phyloP scores from a whole-genome alignment of 2,113 vertebrate genomes.

The Corydoras sp. region DNA sequence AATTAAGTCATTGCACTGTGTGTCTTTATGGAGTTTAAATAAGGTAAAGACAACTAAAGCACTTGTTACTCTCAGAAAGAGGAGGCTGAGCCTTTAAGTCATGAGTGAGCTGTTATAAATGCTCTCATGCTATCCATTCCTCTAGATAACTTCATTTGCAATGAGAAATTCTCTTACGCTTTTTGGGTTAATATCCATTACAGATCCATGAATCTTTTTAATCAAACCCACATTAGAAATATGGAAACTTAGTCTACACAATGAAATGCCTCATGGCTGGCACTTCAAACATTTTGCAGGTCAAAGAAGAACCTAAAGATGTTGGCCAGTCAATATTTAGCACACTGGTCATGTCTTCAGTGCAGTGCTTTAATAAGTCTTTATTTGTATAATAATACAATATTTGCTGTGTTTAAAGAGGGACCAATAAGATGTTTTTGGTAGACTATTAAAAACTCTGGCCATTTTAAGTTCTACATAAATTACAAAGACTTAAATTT shows the following conservation, averaged over 20 bases:
- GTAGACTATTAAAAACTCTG: too few species aligned
- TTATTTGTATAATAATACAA: too few species aligned
- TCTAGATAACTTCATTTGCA: constrained; percentile 59
- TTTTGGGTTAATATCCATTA: constrained; percentile 62
- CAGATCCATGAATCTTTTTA: constrained; percentile 49
- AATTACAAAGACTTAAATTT: too few species aligned
- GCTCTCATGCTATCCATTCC: constrained; percentile 59
- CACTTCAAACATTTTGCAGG: too few species aligned
- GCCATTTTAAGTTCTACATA: too few species aligned
- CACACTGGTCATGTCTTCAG: too few species aligned
- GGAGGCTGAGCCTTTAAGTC: constrained; percentile 53
- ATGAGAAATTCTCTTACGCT: constrained; percentile 57
- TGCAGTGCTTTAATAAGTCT: too few species aligned
- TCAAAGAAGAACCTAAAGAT: too few species aligned
- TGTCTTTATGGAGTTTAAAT: constrained; percentile 50
- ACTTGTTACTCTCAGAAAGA: constrained; percentile 63
- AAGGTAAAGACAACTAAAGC: constrained; percentile 47
- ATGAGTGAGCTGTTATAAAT: constrained; percentile 61
- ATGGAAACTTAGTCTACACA: constrained; percentile 29
- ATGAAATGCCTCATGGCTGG: too few species aligned
- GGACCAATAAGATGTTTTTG: too few species aligned
- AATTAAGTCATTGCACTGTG: constrained; percentile 62
- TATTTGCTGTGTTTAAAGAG: too few species aligned
- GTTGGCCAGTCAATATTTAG: too few species aligned
- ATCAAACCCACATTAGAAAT: constrained; percentile 56